Conservation (phyloP, 2,113 vertebrate species). For the Promerops cafer region DNA sequence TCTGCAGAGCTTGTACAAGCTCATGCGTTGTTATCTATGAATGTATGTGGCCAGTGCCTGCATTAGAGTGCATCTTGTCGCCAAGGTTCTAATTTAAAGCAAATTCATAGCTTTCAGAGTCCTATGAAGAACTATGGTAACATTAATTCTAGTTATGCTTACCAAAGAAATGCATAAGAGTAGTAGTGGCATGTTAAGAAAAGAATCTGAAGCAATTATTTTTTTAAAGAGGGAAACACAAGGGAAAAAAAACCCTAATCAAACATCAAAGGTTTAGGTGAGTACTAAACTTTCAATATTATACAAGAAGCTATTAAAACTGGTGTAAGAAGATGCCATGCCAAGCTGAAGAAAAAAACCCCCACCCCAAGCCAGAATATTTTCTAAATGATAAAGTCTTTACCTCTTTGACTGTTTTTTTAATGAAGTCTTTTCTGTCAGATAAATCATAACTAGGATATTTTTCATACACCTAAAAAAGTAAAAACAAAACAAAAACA, state of each 20-base stretch:
- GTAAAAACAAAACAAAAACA: background rate
- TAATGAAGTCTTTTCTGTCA: conserved; percentile 89
- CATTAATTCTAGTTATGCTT: background rate
- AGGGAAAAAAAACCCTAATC: background rate
- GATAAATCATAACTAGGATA: conserved; percentile 89
- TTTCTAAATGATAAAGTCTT: conserved; percentile 38
- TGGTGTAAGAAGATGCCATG: background rate
- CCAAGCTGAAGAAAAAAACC: background rate
- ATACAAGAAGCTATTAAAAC: background rate
- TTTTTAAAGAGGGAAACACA: background rate
- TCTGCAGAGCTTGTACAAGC: background rate
- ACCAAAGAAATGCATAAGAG: background rate
- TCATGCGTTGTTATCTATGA: background rate
- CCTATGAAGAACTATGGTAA: background rate
- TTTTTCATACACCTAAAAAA: conserved; percentile 85
- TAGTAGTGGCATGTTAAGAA: background rate
- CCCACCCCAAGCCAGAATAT: background rate
- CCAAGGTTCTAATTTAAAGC: background rate
- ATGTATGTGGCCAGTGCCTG: background rate
- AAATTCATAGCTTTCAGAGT: background rate
- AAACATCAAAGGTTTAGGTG: background rate
- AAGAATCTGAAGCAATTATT: background rate
- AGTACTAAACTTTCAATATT: background rate
- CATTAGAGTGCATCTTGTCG: background rate
- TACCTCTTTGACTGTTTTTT: conserved; percentile 91